Percentiles rank a stretch among this genome's conserved stretches.
These are phyloP conservation scores for Arion vulgaris DNA, from an alignment of 1,140 invertebrate genomes.

Conservation along the genomic window DNA sequence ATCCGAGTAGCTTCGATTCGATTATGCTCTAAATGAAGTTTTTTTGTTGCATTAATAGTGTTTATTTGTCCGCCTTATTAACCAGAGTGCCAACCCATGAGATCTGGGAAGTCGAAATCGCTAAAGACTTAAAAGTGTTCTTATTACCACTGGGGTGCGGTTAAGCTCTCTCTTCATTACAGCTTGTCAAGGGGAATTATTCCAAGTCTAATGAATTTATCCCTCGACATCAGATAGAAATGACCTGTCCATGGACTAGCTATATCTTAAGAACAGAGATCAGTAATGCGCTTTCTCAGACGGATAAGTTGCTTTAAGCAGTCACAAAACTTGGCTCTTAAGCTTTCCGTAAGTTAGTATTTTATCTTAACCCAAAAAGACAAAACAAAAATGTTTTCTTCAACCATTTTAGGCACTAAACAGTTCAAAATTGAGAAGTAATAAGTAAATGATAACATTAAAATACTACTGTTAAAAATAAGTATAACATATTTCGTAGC, in stretches of 20 bases:
- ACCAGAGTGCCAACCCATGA: constrained; percentile 20
- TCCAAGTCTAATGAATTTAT: constrained; percentile 41
- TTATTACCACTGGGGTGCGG: constrained; percentile 26
- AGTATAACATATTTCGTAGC: too few relatives aligned
- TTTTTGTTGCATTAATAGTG: constrained; percentile 36
- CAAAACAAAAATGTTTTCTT: too few relatives aligned
- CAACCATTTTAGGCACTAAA: too few relatives aligned
- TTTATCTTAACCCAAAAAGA: too few relatives aligned
- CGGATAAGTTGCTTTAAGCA: constrained; percentile 16
- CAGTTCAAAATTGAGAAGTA: too few relatives aligned
- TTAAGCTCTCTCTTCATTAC: constrained; percentile 39
- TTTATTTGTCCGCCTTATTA: constrained; percentile 36
- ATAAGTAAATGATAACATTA: too few relatives aligned
- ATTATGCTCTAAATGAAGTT: constrained; percentile 29
- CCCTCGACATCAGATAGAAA: constrained; percentile 26
- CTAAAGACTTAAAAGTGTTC: constrained; percentile 40
- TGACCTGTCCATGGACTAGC: background rate
- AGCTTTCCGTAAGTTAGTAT: background rate
- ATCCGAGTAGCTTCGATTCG: background rate
- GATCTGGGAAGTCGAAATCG: constrained; percentile 21
- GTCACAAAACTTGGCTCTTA: background rate
- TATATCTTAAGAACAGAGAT: background rate
- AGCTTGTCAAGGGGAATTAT: constrained; percentile 37
- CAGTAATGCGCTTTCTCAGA: constrained; percentile 12
- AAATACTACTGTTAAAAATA: too few relatives aligned